phyloP scores from a whole-genome alignment of 2,113 vertebrate genomes.

The Lates calcarifer region DNA sequence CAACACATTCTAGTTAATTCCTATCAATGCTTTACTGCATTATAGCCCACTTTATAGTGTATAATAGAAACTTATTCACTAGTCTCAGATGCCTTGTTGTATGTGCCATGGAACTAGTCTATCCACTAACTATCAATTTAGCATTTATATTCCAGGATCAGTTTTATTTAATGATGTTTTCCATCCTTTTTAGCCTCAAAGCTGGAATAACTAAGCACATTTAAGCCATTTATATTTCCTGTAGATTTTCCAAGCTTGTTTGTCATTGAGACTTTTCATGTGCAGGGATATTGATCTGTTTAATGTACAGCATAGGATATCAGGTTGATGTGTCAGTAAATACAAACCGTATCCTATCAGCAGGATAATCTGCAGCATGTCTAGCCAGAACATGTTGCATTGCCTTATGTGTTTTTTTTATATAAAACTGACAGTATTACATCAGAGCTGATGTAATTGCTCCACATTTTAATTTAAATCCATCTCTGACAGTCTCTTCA shows the following conservation, averaged over 20 bases:
- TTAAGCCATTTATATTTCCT: constrained; percentile 29
- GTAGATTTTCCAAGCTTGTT: not conserved
- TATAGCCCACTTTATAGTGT: constrained; percentile 5
- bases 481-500: constrained; percentile 38
- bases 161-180: constrained; percentile 1
- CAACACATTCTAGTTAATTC: constrained; percentile 34
- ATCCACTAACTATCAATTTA: constrained; percentile 14
- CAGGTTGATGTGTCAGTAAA: constrained; percentile 16
- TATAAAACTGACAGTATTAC: constrained; percentile 45
- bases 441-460: constrained; percentile 28
- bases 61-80: not conserved
- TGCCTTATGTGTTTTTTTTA: constrained; percentile 66
- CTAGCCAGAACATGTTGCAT: constrained; percentile 51
- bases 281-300: constrained; percentile 49
- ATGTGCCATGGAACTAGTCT: constrained; percentile 27
- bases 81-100: constrained; percentile 55
- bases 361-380: constrained; percentile 39
- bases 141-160: not conserved
- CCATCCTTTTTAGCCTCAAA: constrained; percentile 1
- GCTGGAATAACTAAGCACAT: constrained; percentile 19
- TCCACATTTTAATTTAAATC: constrained; percentile 30
- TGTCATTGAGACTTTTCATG: constrained; percentile 18
- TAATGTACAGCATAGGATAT: constrained; percentile 23
- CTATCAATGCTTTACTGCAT: not conserved
- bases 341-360: constrained; percentile 10